Percentiles rank a stretch among this genome's conserved stretches.
Evolutionary conservation across 2,888 invertebrate genomes (phyloP).

Genomic region (Tortrix viridana): DNA sequence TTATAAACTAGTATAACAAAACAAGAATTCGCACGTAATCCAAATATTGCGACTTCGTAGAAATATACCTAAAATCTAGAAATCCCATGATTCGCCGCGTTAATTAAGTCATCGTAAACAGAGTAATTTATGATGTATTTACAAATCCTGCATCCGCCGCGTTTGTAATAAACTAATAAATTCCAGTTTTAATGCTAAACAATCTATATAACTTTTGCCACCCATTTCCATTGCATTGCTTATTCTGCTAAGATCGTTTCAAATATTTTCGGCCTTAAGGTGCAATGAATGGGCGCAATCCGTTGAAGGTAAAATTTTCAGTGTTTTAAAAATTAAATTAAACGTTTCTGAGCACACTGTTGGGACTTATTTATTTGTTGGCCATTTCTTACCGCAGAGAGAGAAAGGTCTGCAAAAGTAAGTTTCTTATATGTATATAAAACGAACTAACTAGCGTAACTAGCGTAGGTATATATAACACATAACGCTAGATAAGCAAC

Average conservation of each 20-base stretch:
- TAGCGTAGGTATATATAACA: no score
- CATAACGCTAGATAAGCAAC: no score
- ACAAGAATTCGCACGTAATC: no score
- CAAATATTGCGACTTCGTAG: neutral
- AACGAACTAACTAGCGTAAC: no score
- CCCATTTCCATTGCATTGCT: neutral
- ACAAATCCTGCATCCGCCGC: slow-evolving; percentile 28
- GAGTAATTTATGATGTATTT: slow-evolving; percentile 26
- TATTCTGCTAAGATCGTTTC: neutral
- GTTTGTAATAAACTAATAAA: slow-evolving; percentile 47
- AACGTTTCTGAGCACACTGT: neutral
- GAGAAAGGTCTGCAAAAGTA: no score
- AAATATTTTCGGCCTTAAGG: neutral
- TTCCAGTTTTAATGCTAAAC: slow-evolving; percentile 15
- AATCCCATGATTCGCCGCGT: slow-evolving; percentile 25
- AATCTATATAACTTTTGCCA: neutral
- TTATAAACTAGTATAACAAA: no score
- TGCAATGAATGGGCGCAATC: neutral
- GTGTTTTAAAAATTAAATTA: no score
- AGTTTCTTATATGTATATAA: no score
- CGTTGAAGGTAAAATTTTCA: no score
- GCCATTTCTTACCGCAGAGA: no score
- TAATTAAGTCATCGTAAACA: slow-evolving; percentile 35
- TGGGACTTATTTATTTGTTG: no score
- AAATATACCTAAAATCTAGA: slow-evolving; percentile 8